Conservation (phyloP, 2,113 vertebrate genomes). For the Beaufortia kweichowensis region DNA sequence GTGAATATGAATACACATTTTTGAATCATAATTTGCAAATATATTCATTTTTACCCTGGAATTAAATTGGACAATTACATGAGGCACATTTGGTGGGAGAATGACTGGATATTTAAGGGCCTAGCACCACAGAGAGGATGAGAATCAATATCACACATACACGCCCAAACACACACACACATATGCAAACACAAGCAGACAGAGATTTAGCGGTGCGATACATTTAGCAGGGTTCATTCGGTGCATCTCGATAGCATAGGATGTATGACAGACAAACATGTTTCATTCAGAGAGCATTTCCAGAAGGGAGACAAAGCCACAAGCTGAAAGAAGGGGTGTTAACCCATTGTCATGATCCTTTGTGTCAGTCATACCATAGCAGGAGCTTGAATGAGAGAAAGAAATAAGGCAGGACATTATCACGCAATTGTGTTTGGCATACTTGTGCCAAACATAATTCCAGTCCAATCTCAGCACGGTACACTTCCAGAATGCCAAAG, state of each 20-base stretch:
- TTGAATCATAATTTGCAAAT: neutral
- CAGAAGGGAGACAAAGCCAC: neutral
- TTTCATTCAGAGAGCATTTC: neutral
- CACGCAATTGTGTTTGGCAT: constrained; percentile 47
- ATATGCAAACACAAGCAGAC: constrained; percentile 14
- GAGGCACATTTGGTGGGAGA: neutral
- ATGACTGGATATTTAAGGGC: neutral
- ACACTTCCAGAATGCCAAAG: constrained; percentile 65
- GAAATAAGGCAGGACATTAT: constrained; percentile 33
- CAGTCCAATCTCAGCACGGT: constrained; percentile 66
- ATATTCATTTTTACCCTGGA: neutral
- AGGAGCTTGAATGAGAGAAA: constrained; percentile 20
- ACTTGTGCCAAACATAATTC: constrained; percentile 59
- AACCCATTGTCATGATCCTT: neutral
- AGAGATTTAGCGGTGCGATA: neutral
- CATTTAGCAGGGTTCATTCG: constrained; percentile 29
- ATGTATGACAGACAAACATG: neutral
- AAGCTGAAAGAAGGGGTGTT: neutral
- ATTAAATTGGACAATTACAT: neutral
- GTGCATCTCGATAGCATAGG: constrained; percentile 2
- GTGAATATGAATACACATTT: neutral
- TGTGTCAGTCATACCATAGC: neutral
- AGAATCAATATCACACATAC: constrained; percentile 19
- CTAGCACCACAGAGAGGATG: neutral
- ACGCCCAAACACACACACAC: constrained; percentile 22